These are phyloP conservation scores for Hybognathus amarus DNA, from an alignment of 2,797 vertebrate genomes.

Conservation along the genomic window DNA sequence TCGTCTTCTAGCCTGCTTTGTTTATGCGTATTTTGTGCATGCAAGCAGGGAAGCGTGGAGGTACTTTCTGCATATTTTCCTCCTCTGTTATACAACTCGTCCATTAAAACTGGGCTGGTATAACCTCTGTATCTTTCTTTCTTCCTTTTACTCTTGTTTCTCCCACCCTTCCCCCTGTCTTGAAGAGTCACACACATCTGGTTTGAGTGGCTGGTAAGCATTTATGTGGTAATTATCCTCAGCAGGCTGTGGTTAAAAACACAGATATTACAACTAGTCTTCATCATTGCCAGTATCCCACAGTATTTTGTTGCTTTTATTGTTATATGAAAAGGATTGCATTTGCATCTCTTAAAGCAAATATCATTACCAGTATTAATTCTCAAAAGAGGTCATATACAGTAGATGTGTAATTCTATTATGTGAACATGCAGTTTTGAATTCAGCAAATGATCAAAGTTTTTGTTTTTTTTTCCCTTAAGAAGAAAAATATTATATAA, in stretches of 20 bases:
- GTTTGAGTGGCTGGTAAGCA: slow-evolving; percentile 36
- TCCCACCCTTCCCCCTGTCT: slow-evolving; percentile 15
- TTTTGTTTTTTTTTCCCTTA: not conserved
- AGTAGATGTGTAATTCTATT: not conserved
- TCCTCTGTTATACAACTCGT: not conserved
- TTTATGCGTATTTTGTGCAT: not conserved
- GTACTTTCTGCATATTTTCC: slow-evolving; percentile 8
- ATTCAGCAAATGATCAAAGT: not conserved
- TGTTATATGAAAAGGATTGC: not conserved
- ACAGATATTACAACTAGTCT: slow-evolving; percentile 21
- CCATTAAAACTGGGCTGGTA: not conserved
- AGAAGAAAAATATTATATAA: not conserved
- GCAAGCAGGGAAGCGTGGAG: not conserved
- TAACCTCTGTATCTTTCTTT: slow-evolving; percentile 15
- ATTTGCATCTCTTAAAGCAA: not conserved
- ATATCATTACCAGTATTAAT: slow-evolving; percentile 1
- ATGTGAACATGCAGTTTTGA: not conserved
- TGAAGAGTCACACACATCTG: slow-evolving; percentile 37
- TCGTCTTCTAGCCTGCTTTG: not conserved
- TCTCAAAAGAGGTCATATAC: not conserved
- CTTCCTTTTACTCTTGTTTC: not conserved
- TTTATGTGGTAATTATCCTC: slow-evolving; percentile 44
- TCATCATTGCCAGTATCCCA: not conserved
- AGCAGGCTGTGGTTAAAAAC: slow-evolving; percentile 24
- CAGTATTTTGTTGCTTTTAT: not conserved